Evolutionary conservation across 2,113 vertebrate species (phyloP).

Genomic region (Protobothrops flavoviridis): DNA sequence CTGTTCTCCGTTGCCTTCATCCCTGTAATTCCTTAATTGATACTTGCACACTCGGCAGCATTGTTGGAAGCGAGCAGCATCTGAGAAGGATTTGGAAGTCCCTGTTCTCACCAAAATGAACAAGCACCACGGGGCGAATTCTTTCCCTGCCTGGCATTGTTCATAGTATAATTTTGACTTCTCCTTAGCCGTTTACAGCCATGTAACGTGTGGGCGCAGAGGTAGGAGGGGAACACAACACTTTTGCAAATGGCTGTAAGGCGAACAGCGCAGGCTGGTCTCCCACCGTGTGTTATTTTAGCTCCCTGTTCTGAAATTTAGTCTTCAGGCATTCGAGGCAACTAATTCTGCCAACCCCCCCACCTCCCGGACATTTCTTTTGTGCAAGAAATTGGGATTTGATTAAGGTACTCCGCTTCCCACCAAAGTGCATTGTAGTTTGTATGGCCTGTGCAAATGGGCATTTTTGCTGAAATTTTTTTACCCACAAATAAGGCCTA

Average conservation of each 20-base stretch:
- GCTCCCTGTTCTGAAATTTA: constrained; percentile 72
- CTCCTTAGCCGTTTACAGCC: constrained; percentile 63
- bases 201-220: constrained; percentile 66
- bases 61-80: constrained; percentile 68
- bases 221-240: constrained; percentile 64
- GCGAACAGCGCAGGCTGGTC: constrained; percentile 54
- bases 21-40: constrained; percentile 67
- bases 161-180: constrained; percentile 70
- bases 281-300: constrained; percentile 68
- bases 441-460: constrained; percentile 41
- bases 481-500: background rate
- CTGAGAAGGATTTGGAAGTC: constrained; percentile 54
- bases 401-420: constrained; percentile 73
- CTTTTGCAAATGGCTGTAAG: constrained; percentile 66
- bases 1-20: constrained; percentile 48
- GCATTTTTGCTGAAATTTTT: constrained; percentile 58
- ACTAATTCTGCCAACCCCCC: constrained; percentile 68
- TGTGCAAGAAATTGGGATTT: constrained; percentile 73
- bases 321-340: constrained; percentile 68
- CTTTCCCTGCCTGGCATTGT: constrained; percentile 59
- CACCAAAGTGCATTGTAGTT: constrained; percentile 58
- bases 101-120: constrained; percentile 65
- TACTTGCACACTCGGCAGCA: constrained; percentile 61
- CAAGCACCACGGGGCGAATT: constrained; percentile 66
- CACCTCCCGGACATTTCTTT: constrained; percentile 64